A percentile compares a stretch with the other conserved stretches of the same genome.
Evolutionary conservation across 2,888 invertebrate genomes (phyloP).

Genomic region (Coleophora flavipennella): DNA sequence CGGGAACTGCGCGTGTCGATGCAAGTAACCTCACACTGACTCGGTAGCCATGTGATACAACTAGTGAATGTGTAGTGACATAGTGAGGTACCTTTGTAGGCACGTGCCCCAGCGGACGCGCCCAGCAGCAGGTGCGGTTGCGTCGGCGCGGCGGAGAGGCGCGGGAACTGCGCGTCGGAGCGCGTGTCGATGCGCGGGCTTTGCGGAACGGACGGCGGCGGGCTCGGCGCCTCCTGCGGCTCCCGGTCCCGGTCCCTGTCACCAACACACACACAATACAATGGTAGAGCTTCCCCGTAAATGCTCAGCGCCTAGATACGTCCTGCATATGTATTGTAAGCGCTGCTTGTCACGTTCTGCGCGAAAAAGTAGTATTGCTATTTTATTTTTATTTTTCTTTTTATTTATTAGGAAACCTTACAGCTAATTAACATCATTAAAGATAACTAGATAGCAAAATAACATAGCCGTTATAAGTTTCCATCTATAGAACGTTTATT

Average conservation of each 20-base stretch:
- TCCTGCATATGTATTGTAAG: too few relatives aligned
- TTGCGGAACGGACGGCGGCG: slow-evolving; percentile 76
- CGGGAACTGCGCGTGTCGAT: slow-evolving; percentile 69
- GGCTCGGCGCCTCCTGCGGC: slow-evolving; percentile 15
- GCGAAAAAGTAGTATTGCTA: too few relatives aligned
- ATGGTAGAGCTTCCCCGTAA: too few relatives aligned
- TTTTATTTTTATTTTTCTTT: too few relatives aligned
- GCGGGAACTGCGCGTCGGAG: slow-evolving; percentile 66
- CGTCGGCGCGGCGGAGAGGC: slow-evolving; percentile 31
- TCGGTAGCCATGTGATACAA: not conserved
- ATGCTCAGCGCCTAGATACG: too few relatives aligned
- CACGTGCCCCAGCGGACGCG: slow-evolving; percentile 25
- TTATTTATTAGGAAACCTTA: too few relatives aligned
- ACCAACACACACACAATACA: not conserved
- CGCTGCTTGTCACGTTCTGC: too few relatives aligned
- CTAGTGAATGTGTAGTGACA: too few relatives aligned
- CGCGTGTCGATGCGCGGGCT: slow-evolving; percentile 58
- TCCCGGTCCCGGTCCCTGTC: slow-evolving; percentile 14
- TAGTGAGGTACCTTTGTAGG: slow-evolving; percentile 34
- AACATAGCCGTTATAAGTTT: too few relatives aligned
- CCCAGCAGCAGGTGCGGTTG: slow-evolving; percentile 26
- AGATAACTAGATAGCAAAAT: too few relatives aligned
- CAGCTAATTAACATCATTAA: too few relatives aligned
- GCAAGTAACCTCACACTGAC: slow-evolving; percentile 5
- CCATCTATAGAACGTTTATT: too few relatives aligned